These are phyloP conservation scores for Sturnira hondurensis DNA, from an alignment of 2,113 vertebrate species.

Conservation along the genomic window DNA sequence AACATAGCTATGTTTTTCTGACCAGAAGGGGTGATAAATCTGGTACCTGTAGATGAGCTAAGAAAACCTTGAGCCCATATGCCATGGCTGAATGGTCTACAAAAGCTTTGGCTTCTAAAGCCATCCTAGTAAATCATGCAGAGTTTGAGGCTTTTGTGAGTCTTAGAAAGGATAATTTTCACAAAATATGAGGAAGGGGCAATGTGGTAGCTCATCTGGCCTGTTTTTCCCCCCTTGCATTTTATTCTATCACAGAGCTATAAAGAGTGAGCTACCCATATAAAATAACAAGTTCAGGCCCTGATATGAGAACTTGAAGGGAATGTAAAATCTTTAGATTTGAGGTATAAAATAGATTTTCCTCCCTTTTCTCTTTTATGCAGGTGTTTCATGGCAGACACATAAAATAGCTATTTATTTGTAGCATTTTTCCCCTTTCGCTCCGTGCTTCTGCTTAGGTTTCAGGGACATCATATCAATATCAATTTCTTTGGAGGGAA, in stretches of 20 bases:
- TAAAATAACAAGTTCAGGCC: slow-evolving; percentile 10
- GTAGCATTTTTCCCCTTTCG: not conserved
- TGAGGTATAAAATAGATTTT: slow-evolving; percentile 66
- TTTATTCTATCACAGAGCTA: slow-evolving; percentile 46
- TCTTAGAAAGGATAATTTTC: slow-evolving; percentile 40
- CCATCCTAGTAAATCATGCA: slow-evolving; percentile 51
- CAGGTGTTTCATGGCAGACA: slow-evolving; percentile 51
- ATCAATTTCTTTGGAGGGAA: slow-evolving; percentile 49
- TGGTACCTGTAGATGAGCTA: not conserved
- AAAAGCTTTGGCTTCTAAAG: not conserved
- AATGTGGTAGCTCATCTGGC: not conserved
- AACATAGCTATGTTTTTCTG: slow-evolving; percentile 2
- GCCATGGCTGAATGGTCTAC: slow-evolving; percentile 26
- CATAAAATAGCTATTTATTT: slow-evolving; percentile 62
- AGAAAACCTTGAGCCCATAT: not conserved
- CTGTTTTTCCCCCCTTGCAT: not conserved
- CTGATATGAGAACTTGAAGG: slow-evolving; percentile 62
- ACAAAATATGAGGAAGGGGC: slow-evolving; percentile 31
- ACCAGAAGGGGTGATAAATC: not conserved
- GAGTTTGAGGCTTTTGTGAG: not conserved
- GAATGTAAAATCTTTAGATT: slow-evolving; percentile 65
- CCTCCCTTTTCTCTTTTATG: slow-evolving; percentile 57
- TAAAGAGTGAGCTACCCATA: not conserved
- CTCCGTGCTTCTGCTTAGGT: not conserved
- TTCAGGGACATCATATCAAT: slow-evolving; percentile 18